phyloP scores from a whole-genome alignment of 2,888 invertebrate genomes.

The Onchidella celtica region DNA sequence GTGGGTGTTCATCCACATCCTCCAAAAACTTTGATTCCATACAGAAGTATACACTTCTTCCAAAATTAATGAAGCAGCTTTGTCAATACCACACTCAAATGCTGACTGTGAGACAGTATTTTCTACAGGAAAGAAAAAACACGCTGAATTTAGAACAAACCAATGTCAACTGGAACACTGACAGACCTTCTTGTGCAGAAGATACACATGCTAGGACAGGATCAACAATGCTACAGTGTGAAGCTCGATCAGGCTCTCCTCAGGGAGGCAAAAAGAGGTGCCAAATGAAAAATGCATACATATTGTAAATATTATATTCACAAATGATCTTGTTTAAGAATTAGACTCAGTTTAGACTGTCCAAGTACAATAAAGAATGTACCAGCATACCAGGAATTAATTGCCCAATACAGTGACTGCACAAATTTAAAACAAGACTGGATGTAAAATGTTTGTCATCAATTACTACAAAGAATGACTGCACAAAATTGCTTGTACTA shows the following conservation, averaged over 20 bases:
- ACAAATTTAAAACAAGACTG: no score
- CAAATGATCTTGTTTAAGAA: no score
- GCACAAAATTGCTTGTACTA: no score
- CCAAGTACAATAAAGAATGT: no score
- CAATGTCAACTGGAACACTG: neutral
- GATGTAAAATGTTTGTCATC: no score
- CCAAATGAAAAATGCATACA: no score
- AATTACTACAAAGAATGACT: no score
- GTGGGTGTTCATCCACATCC: neutral
- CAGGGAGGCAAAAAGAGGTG: neutral
- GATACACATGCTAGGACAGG: neutral
- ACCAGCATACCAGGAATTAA: no score
- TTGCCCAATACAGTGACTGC: no score
- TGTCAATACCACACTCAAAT: neutral
- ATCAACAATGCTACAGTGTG: neutral
- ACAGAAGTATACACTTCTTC: neutral
- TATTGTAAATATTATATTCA: no score
- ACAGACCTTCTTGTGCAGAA: neutral
- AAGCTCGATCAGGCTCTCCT: neutral
- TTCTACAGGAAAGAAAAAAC: neutral
- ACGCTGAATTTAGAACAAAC: neutral
- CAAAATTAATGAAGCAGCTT: neutral
- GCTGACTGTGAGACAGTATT: neutral
- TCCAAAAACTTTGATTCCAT: neutral
- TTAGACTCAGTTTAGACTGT: no score